A percentile compares a stretch with the other conserved stretches of the same genome.
Evolutionary conservation across 1,140 invertebrate species (phyloP).

Genomic region (Kradibia gibbosae): DNA sequence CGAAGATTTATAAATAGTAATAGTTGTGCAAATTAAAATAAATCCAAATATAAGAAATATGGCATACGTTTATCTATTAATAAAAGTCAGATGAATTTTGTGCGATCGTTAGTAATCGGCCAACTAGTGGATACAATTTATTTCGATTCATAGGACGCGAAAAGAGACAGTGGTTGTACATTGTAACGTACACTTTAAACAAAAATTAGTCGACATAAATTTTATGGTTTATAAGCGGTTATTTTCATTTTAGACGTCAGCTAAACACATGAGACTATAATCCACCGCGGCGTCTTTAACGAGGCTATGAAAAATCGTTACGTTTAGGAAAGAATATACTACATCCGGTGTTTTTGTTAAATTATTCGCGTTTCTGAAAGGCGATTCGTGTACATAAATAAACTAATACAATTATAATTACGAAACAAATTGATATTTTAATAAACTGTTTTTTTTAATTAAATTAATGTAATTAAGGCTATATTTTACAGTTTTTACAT

Average conservation of each 20-base stretch:
- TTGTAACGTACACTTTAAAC: background rate
- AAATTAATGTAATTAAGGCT: too few relatives aligned
- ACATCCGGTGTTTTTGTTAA: background rate
- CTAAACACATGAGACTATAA: background rate
- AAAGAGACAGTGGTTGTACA: background rate
- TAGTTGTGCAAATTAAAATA: too few relatives aligned
- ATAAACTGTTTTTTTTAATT: too few relatives aligned
- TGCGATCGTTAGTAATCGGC: too few relatives aligned
- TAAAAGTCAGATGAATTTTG: too few relatives aligned
- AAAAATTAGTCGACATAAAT: constrained; percentile 16
- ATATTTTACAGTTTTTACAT: too few relatives aligned
- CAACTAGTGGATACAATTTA: too few relatives aligned
- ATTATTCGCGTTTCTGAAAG: background rate
- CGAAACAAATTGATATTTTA: too few relatives aligned
- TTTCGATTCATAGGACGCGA: constrained; percentile 18
- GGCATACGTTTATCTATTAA: too few relatives aligned
- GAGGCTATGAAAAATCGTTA: background rate
- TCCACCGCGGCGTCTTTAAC: background rate
- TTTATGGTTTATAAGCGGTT: background rate
- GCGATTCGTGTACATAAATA: background rate
- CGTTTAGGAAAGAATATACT: background rate
- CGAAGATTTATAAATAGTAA: too few relatives aligned
- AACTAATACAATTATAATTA: too few relatives aligned
- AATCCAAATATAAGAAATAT: too few relatives aligned
- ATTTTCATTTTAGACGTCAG: constrained; percentile 30